Evolutionary conservation across 2,797 vertebrate genomes (phyloP), one percentile per base, ranked within the genome.

Genomic region (Orestias chungarensis): DNA sequence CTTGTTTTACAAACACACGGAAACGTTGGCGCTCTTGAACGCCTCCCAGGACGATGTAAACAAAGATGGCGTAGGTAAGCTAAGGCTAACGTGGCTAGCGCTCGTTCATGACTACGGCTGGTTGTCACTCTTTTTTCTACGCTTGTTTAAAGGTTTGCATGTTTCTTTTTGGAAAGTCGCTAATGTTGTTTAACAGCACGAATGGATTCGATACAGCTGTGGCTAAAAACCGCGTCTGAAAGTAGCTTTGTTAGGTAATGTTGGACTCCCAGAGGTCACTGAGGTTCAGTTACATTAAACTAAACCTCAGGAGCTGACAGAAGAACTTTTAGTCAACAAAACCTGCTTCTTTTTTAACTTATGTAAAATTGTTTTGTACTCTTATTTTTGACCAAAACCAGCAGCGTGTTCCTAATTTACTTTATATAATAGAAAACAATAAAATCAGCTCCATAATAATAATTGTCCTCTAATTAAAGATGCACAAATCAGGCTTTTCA

Each of bases 11-110:
- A 46, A 59, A 57, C 68, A n/a, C 25, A n/a, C 0, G 6, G 1
- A 4, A 49, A 71, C 44, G 17, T 40, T 49, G 44, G 23, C 3
- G 44, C 31, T 62, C 44, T 71, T 62, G 57, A 71, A 71, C 57
- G 44, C n/a, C 14, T 11, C 69, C 20, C 57, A 27, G 6, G 1
- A 4, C 0, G 42, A 44, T 35, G 57, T 46, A 44, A 50, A 25
- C 25, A 33, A 38, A 35, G 31, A 42, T 43, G 68, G 14, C 25
- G 4, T 29, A 23, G 5, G 69, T 12, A 43, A 70, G 40, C 17
- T 42, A 9, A 12, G 1, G 64, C 43, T 66, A 49, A 47, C 17
- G 29, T 23, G 18, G 18, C 10, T 66, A 33, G 14, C 31, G 18
- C 15, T 33, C 14, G 1, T 20, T 33, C 2, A 29, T 12, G 8